A percentile compares a stretch with the other conserved stretches of the same genome.
Conservation (phyloP, 2,888 invertebrate species). For the Drosophila nr. fundita region DNA sequence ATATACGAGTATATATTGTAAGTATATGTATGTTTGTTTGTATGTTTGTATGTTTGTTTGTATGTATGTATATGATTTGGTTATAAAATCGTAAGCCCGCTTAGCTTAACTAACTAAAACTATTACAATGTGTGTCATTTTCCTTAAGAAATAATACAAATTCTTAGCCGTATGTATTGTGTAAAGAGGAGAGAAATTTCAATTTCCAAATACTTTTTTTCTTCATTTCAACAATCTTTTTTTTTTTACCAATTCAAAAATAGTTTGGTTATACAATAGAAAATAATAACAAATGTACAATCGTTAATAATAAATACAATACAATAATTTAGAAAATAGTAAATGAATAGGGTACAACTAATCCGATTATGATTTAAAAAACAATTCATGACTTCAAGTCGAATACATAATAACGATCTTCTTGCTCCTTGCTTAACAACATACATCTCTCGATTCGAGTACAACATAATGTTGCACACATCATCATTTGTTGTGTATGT, state of each 20-base stretch:
- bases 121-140: conserved; percentile 54
- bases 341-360: conserved; percentile 33
- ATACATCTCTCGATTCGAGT: neutral
- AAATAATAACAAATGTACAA: conserved; percentile 57
- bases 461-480: conserved; percentile 3
- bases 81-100: conserved; percentile 70
- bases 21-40: conserved; percentile 24
- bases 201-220: conserved; percentile 76
- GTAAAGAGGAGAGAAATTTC: conserved; percentile 65
- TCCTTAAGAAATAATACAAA: conserved; percentile 52
- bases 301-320: conserved; percentile 50
- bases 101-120: conserved; percentile 51
- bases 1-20: conserved; percentile 56
- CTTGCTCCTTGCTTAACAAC: conserved; percentile 21
- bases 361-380: conserved; percentile 45
- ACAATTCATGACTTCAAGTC: conserved; percentile 75
- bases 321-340: conserved; percentile 62
- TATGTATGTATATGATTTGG: conserved; percentile 46
- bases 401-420: conserved; percentile 65
- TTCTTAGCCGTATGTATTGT: conserved; percentile 46
- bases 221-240: conserved; percentile 42
- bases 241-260: conserved; percentile 61
- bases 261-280: conserved; percentile 52
- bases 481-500: neutral
- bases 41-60: conserved; percentile 34